Base-by-base conservation (phyloP, 2,888 invertebrate genomes). In the Eurois occulta region DNA sequence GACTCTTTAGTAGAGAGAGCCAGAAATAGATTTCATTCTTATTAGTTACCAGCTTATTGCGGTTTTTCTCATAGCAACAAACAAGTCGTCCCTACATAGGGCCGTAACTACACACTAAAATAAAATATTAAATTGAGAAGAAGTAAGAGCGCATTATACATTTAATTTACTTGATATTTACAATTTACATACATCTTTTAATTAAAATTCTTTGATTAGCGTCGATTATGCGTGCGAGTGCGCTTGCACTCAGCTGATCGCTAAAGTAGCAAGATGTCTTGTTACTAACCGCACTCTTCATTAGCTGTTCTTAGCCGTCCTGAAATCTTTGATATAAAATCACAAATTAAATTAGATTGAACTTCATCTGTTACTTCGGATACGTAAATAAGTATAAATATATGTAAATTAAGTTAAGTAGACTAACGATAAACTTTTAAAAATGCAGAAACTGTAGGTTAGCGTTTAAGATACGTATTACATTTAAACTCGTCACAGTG, bases 401-500 rank as follows among this genome's bases (percentile, higher is more conserved):
- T n/a, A n/a, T n/a, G n/a, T n/a, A n/a, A n/a, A n/a, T n/a, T n/a
- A n/a, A n/a, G 28, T 55, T 52, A 76, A 73, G 48, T 62, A 48
- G 72, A 72, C 32, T 52, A 67, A 84, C 28, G 60, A 69, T 71
- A 67, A 77, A 72, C n/a, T 77, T 41, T 65, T 41, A 67, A 75
- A 86, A 88, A 84, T 89, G 86, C 87, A 89, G 85, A 90, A 85
- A 87, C 83, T 81, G 81, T 85, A 90, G 84, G 84, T 85, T 89
- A 80, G 75, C 80, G 80, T 72, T 73, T 78, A 80, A 81, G 77
- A 75, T 83, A 80, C 68, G 75, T 82, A 81, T 86, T 86, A 72
- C 79, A 87, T 81, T 83, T 84, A 83, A 89, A 90, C 88, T 89
- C 92, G 90, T 91, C 90, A 89, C 87, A 91, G 89, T 90, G 91